Conservation (phyloP, 1,140 invertebrate species). For the Gonioctena quinquepunctata region DNA sequence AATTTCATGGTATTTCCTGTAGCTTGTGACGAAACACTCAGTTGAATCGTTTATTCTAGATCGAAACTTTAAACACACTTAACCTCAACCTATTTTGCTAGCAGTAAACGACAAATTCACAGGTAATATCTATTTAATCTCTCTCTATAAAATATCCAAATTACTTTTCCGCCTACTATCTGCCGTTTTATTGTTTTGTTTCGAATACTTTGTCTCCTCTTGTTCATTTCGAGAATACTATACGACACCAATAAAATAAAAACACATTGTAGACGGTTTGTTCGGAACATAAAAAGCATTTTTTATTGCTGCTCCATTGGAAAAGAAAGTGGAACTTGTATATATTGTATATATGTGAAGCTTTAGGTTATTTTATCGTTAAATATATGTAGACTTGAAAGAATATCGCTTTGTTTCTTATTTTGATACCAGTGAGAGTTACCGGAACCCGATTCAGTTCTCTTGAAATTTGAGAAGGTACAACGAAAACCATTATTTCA, state of each 20-base stretch:
- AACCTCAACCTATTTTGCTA: too few species aligned
- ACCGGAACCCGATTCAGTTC: too few species aligned
- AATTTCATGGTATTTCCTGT: too few species aligned
- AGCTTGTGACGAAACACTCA: too few species aligned
- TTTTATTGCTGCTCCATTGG: background rate
- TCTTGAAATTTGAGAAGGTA: too few species aligned
- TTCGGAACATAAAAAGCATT: background rate
- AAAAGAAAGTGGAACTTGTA: background rate
- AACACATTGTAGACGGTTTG: background rate
- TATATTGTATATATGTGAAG: slow-evolving; percentile 15
- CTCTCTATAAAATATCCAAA: background rate
- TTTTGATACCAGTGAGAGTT: too few species aligned
- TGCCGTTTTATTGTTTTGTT: background rate
- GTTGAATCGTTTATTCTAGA: too few species aligned
- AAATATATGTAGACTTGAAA: background rate
- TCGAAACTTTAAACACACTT: too few species aligned
- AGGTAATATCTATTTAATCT: background rate
- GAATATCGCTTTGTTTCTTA: background rate
- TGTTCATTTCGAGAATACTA: background rate
- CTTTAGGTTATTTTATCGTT: background rate
- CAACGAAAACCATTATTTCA: too few species aligned
- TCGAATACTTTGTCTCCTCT: background rate
- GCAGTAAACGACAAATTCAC: background rate
- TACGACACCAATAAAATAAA: background rate
- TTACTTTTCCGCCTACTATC: background rate